Conservation (phyloP, 1,140 invertebrate genomes). For the Yoshiicerus persimilis region DNA sequence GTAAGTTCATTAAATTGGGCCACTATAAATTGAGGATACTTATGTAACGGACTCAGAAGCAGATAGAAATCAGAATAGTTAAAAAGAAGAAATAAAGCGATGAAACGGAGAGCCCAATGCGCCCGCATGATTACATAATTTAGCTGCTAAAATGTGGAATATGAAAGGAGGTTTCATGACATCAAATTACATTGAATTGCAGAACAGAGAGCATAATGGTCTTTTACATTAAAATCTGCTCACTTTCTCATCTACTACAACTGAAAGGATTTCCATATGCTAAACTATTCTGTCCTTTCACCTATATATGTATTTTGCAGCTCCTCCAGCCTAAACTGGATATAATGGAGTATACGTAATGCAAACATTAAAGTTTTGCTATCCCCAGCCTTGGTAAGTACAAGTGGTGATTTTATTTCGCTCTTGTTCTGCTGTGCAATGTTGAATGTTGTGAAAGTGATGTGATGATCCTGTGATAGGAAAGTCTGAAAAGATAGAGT, state of each 20-base stretch:
- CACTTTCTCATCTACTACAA: background rate
- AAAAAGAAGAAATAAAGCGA: background rate
- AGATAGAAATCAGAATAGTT: background rate
- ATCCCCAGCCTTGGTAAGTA: background rate
- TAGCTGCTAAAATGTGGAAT: background rate
- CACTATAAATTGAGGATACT: background rate
- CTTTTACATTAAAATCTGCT: background rate
- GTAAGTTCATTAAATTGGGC: background rate
- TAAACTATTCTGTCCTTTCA: background rate
- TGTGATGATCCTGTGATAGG: slow-evolving; percentile 12
- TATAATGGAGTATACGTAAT: background rate
- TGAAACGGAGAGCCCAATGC: background rate
- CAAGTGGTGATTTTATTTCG: slow-evolving; percentile 6
- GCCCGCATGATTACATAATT: slow-evolving; percentile 6
- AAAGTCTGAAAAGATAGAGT: slow-evolving; percentile 1
- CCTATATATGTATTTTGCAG: background rate
- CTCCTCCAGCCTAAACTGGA: background rate
- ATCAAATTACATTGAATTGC: slow-evolving; percentile 10
- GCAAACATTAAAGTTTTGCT: background rate
- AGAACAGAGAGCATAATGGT: background rate
- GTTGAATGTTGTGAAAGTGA: background rate
- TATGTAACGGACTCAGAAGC: too few relatives aligned
- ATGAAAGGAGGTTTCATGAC: background rate
- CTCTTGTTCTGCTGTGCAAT: background rate
- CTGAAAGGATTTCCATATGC: background rate